Evolutionary conservation across 1,140 invertebrate genomes (phyloP).

Genomic region (Heliothis virescens): DNA sequence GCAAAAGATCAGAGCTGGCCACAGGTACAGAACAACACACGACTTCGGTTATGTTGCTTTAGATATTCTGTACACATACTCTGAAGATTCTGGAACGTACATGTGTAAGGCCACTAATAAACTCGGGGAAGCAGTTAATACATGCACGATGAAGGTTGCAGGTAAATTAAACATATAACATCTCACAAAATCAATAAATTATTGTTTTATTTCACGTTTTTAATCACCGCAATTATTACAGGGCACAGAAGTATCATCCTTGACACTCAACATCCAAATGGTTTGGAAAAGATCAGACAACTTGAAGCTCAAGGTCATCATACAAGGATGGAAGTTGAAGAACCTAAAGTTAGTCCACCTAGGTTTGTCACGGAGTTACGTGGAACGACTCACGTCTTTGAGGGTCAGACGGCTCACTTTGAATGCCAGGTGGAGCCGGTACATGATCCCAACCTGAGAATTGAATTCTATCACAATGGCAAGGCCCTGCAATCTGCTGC

Average conservation of each 20-base stretch:
- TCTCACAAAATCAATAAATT: no score
- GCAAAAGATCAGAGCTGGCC: constrained; percentile 92
- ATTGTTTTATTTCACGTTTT: no score
- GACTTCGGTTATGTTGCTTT: constrained; percentile 98
- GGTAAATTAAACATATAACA: constrained; percentile 82
- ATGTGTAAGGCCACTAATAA: constrained; percentile 97
- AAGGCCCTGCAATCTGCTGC: constrained; percentile 94
- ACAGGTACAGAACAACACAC: constrained; percentile 95
- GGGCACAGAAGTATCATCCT: constrained; percentile 94
- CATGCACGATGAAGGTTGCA: constrained; percentile 94
- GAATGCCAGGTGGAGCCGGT: constrained; percentile 97
- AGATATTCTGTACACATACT: constrained; percentile 96
- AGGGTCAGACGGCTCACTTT: constrained; percentile 96
- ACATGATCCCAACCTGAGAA: constrained; percentile 95
- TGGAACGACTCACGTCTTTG: constrained; percentile 93
- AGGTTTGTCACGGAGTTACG: constrained; percentile 93
- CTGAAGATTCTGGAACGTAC: constrained; percentile 97
- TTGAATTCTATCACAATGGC: constrained; percentile 97
- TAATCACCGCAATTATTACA: constrained; percentile 62
- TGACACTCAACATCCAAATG: constrained; percentile 97
- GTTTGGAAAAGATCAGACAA: constrained; percentile 96
- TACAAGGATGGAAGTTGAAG: constrained; percentile 92
- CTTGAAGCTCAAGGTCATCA: constrained; percentile 94
- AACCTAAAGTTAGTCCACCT: constrained; percentile 92
- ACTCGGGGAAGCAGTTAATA: constrained; percentile 96